Evolutionary conservation across 2,888 invertebrate species (phyloP).

Genomic region (Drosophila mayaguana): DNA sequence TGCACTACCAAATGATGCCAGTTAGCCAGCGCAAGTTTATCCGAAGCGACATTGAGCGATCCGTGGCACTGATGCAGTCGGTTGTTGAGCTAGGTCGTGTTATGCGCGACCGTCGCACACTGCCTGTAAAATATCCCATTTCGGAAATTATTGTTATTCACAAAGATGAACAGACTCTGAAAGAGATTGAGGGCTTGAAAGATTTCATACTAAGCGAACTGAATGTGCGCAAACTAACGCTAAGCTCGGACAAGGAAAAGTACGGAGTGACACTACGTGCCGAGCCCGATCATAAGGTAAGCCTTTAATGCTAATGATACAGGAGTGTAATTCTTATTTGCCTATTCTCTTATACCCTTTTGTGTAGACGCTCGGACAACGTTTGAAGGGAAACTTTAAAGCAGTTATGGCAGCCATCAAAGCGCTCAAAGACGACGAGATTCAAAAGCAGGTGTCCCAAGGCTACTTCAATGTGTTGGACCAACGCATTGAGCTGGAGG

Average conservation of each 20-base stretch:
- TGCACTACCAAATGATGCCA: conserved; percentile 97
- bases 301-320: not conserved
- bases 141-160: conserved; percentile 98
- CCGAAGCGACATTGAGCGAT: conserved; percentile 93
- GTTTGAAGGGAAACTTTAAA: conserved; percentile 96
- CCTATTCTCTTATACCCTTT: not conserved
- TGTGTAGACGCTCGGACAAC: conserved; percentile 88
- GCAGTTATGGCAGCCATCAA: conserved; percentile 93
- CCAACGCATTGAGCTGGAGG: conserved; percentile 91
- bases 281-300: conserved; percentile 95
- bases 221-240: conserved; percentile 93
- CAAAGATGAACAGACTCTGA: conserved; percentile 91
- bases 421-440: conserved; percentile 90
- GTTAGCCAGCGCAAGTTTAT: conserved; percentile 90
- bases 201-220: conserved; percentile 96
- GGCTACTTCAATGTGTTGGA: conserved; percentile 91
- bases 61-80: conserved; percentile 96
- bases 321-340: not conserved
- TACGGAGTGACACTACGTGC: conserved; percentile 96
- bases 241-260: conserved; percentile 95
- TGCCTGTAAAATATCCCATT: conserved; percentile 98
- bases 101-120: conserved; percentile 95
- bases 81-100: conserved; percentile 97
- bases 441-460: conserved; percentile 90
- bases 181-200: conserved; percentile 92